Percentiles rank a stretch among this genome's conserved stretches.
Evolutionary conservation across 1,140 invertebrate genomes (phyloP).

Genomic region (Holotrichia oblita): DNA sequence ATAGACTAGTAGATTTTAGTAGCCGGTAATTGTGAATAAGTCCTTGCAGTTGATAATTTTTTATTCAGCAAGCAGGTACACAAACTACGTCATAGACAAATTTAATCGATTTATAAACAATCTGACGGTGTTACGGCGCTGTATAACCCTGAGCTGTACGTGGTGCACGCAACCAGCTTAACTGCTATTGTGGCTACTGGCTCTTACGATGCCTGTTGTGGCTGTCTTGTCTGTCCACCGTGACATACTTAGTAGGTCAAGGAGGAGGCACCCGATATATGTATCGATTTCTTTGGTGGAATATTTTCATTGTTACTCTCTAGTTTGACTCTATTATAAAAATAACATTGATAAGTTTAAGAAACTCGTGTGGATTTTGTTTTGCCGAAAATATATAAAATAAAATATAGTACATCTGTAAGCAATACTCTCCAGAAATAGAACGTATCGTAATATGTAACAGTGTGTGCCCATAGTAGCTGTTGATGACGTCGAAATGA

Average conservation of each 20-base stretch:
- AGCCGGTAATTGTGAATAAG: not conserved
- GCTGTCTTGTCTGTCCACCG: constrained; percentile 40
- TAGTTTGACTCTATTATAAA: too few species aligned
- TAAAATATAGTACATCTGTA: too few species aligned
- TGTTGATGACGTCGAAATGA: constrained; percentile 22
- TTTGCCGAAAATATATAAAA: too few species aligned
- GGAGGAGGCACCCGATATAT: constrained; percentile 41
- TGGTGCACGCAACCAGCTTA: not conserved
- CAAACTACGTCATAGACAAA: not conserved
- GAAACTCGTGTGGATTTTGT: too few species aligned
- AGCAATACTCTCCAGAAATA: constrained; percentile 18
- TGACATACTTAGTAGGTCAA: constrained; percentile 47
- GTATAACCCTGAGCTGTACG: not conserved
- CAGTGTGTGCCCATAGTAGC: not conserved
- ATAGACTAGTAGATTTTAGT: too few species aligned
- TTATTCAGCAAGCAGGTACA: not conserved
- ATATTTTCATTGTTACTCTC: not conserved
- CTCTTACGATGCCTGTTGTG: not conserved
- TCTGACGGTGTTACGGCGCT: not conserved
- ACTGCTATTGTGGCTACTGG: not conserved
- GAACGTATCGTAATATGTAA: not conserved
- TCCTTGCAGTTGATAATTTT: not conserved
- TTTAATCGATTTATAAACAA: constrained; percentile 6
- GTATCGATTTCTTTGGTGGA: constrained; percentile 40
- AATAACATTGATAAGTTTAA: too few species aligned